Conservation (phyloP, 92 coral and sea anemone species). For the Phenganax marumi region DNA sequence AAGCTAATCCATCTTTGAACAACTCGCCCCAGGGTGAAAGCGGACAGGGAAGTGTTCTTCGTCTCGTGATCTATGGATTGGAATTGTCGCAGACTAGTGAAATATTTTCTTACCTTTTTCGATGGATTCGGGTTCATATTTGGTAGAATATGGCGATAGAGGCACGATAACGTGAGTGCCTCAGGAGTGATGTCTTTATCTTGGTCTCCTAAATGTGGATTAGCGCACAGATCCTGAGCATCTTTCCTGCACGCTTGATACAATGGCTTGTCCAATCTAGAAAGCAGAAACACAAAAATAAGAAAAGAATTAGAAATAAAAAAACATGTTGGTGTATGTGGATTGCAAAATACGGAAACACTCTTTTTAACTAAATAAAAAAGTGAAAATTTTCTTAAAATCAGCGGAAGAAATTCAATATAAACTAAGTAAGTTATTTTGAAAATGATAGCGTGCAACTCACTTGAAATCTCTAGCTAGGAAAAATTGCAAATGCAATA, state of each 20-base stretch:
- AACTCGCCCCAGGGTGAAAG: too few species aligned
- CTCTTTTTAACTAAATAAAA: too few species aligned
- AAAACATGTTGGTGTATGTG: too few species aligned
- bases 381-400: too few species aligned
- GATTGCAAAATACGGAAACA: too few species aligned
- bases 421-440: too few species aligned
- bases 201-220: conserved; percentile 43
- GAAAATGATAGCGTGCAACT: neutral
- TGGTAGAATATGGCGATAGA: conserved; percentile 69
- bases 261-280: conserved; percentile 76
- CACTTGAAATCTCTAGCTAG: conserved; percentile 88
- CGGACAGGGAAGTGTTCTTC: too few species aligned
- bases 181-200: conserved; percentile 66
- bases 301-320: neutral
- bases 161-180: conserved; percentile 79
- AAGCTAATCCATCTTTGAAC: too few species aligned
- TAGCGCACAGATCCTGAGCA: conserved; percentile 65
- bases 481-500: conserved; percentile 88
- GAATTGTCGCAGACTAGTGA: too few species aligned
- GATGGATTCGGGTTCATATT: conserved; percentile 40
- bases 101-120: neutral
- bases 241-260: conserved; percentile 70
- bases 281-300: neutral
- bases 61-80: too few species aligned
- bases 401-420: too few species aligned